Conservation (phyloP, 2,888 invertebrate species). For the Epicampocera succincta region DNA sequence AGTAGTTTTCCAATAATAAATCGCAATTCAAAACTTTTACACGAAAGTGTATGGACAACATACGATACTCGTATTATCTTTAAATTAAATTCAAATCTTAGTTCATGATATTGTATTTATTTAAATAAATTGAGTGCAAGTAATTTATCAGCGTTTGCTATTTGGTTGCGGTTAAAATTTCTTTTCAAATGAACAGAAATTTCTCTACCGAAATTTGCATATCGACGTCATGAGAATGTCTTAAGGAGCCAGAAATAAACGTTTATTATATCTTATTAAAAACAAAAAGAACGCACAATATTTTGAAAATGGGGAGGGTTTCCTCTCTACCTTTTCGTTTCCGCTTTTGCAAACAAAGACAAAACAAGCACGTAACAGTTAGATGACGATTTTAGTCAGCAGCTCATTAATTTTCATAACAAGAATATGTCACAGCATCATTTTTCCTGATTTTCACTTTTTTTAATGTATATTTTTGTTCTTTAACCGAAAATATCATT, state of each 20-base stretch:
- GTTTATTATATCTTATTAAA: conserved; percentile 55
- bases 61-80: too few relatives aligned
- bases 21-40: too few relatives aligned
- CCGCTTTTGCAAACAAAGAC: conserved; percentile 14
- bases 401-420: conserved; percentile 70
- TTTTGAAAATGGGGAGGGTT: conserved; percentile 39
- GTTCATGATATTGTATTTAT: conserved; percentile 11
- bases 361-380: conserved; percentile 28
- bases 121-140: conserved; percentile 53
- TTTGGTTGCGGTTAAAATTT: conserved; percentile 31
- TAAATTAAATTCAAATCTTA: too few relatives aligned
- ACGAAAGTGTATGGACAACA: too few relatives aligned
- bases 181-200: conserved; percentile 8
- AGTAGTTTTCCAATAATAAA: too few relatives aligned
- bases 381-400: conserved; percentile 38
- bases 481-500: conserved; percentile 60
- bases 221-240: conserved; percentile 27
- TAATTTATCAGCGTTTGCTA: not conserved
- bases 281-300: not conserved
- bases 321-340: conserved; percentile 3
- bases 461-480: not conserved
- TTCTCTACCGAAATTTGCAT: conserved; percentile 50
- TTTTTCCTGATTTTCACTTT: conserved; percentile 48
- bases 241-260: conserved; percentile 27
- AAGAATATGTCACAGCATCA: conserved; percentile 68